Base-by-base conservation (phyloP, 1,140 invertebrate species). In the Rhyzopertha dominica region DNA sequence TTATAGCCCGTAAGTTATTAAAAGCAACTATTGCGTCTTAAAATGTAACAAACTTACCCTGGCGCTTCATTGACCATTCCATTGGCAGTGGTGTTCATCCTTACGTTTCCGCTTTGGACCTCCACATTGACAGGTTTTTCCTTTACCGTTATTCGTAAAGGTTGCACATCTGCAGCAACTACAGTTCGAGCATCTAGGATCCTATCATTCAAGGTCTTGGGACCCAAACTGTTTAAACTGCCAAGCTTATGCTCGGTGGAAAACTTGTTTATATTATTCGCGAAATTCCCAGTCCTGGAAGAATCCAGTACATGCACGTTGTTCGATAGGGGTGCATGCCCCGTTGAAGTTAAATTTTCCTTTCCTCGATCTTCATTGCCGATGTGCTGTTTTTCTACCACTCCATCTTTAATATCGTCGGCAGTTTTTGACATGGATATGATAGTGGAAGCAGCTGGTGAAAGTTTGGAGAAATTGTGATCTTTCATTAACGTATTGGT, bases 61-160 rank as follows among this genome's bases (percentile, higher is more conserved):
- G 65, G 59, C 38, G 54, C 49, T 42, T 56, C 60, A 28, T 42
- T 54, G 5, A 65, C n/a, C n/a, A n/a, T 37, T 24, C 65, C 65
- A 57, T 68, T 68, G 3, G 61, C 49, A 26, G 58, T 51, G n/a
- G n/a, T n/a, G 25, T 53, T 60, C 25, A 55, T 45, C 18, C 54
- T 44, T 1, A 65, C 49, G 43, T 68, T 68, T 1, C 64, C 64
- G 51, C 64, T 66, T 44, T 66, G 58, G 24, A 68, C 65, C 13
- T 68, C 64, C 13, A 62, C 36, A 42, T 65, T 56, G 2, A 47
- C 46, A 0, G 61, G 58, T 44, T 64, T 66, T 32, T 66, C 65
- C 39, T 57, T 58, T 2, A 68, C 65, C 4, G 51, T 54, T 13
- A 68, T 68, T 32, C 53, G 47, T 28, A 68, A 64, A 2, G 65